Base-by-base conservation (phyloP, 1,140 invertebrate genomes). In the Adelges cooleyi region DNA sequence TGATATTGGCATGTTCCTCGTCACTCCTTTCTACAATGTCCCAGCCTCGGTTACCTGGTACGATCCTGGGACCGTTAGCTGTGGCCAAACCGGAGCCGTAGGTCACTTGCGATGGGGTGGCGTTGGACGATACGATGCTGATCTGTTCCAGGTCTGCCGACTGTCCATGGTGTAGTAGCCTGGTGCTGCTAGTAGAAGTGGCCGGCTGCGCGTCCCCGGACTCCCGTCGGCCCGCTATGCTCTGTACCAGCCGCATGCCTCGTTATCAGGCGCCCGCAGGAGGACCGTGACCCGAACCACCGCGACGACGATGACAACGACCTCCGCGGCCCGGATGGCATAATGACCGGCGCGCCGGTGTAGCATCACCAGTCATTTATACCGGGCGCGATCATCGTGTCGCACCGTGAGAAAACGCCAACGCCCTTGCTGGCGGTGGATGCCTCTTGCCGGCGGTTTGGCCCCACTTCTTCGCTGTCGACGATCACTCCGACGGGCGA, bases 81-180 rank as follows among this genome's bases (percentile, higher is more conserved):
- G 79, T 74, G 69, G 78, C 72, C 68, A 77, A 73, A 70, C 82
- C 78, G 69, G 77, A 73, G 71, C 82, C 78, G 78, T 84, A 80
- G 71, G 82, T 79, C 70, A 84, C 78, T 73, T 82, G 78, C 71
- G 78, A 69, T 71, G 78, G 75, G 69, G 77, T 75, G 67, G 79
- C 80, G 69, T 81, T 81, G 67, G 79, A 79, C 22, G 79, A 82
- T 50, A 87, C 84, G 67, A 89, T 82, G 33, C 86, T 84, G 70
- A 89, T 87, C 75, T 88, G 85, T 69, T 88, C 85, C 50, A 87
- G 77, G 71, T 87, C 78, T 66, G 77, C 74, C 23, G 56, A 62
- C 29, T 74, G 72, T 44, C 71, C 69, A 17, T 71, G 71, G 36
- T 74, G 73, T 68, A 54, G 74, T 70, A 71, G 75, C 69, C 71